Evolutionary conservation across 2,113 vertebrate genomes (phyloP).

Genomic region (Otis tarda): DNA sequence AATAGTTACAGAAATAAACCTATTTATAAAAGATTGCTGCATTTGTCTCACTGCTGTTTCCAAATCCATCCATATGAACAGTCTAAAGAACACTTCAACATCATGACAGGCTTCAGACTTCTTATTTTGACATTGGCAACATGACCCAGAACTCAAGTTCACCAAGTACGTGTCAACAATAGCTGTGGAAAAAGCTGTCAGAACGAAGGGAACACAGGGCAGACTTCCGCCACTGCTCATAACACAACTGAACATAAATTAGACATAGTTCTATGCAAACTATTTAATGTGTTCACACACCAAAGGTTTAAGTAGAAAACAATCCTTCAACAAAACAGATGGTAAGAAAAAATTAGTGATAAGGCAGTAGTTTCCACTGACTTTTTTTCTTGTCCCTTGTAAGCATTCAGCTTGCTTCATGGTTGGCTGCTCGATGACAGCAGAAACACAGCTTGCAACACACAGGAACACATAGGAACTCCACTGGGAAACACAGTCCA

Average conservation of each 20-base stretch:
- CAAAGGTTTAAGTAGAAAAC: neutral
- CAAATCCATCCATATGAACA: neutral
- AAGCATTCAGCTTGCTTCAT: neutral
- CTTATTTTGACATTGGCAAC: neutral
- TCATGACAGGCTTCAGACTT: neutral
- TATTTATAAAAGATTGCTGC: neutral
- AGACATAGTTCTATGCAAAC: neutral
- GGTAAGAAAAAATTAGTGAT: neutral
- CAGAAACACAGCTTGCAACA: neutral
- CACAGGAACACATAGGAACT: neutral
- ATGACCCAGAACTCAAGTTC: neutral
- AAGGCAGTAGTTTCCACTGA: conserved; percentile 1
- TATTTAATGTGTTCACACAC: conserved; percentile 30
- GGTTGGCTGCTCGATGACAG: neutral
- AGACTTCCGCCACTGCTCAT: neutral
- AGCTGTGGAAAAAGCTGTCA: neutral
- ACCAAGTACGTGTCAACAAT: neutral
- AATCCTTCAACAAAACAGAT: neutral
- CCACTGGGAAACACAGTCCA: neutral
- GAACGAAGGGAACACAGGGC: neutral
- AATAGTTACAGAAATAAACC: conserved; percentile 27
- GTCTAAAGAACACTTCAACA: neutral
- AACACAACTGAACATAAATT: neutral
- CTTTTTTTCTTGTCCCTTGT: neutral
- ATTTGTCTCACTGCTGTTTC: neutral